Conservation (phyloP, 2,797 vertebrate species). For the Microctenopoma lineatum region DNA sequence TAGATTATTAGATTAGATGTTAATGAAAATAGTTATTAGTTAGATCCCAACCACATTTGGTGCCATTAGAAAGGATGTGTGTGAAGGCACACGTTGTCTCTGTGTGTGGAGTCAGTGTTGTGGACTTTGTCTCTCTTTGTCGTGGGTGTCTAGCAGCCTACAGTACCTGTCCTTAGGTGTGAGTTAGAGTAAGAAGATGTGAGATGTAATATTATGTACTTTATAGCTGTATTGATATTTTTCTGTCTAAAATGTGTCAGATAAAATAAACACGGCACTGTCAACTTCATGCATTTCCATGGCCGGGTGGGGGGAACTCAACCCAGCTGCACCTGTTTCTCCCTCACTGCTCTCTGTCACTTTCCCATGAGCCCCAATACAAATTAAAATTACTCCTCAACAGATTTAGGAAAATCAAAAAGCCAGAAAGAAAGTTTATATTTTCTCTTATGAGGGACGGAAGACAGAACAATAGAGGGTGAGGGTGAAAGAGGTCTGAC, state of each 20-base stretch:
- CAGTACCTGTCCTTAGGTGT: too few species aligned
- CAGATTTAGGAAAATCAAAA: slow-evolving; percentile 63
- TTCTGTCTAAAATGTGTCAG: slow-evolving; percentile 2
- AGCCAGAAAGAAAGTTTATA: slow-evolving; percentile 26
- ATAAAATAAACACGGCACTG: slow-evolving; percentile 25
- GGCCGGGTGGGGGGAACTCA: slow-evolving; percentile 36
- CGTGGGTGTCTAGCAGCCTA: background rate
- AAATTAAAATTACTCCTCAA: slow-evolving; percentile 67
- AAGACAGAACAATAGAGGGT: slow-evolving; percentile 20
- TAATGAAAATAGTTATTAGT: too few species aligned
- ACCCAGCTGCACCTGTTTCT: slow-evolving; percentile 61
- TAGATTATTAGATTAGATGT: background rate
- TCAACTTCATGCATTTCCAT: slow-evolving; percentile 42
- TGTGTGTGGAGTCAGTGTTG: background rate
- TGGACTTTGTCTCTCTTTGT: background rate
- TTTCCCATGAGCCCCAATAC: slow-evolving; percentile 39
- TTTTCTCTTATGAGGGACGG: slow-evolving; percentile 17
- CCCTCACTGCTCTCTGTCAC: slow-evolving; percentile 46
- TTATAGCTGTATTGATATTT: background rate
- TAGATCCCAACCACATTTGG: background rate
- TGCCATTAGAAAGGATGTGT: background rate
- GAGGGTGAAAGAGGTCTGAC: background rate
- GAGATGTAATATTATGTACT: background rate
- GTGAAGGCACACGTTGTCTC: background rate
- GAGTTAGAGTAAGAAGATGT: background rate